Percentiles rank a stretch among this genome's conserved stretches.
These are phyloP conservation scores for Euzetes globulus DNA, from an alignment of 2,888 invertebrate species.

Conservation along the genomic window DNA sequence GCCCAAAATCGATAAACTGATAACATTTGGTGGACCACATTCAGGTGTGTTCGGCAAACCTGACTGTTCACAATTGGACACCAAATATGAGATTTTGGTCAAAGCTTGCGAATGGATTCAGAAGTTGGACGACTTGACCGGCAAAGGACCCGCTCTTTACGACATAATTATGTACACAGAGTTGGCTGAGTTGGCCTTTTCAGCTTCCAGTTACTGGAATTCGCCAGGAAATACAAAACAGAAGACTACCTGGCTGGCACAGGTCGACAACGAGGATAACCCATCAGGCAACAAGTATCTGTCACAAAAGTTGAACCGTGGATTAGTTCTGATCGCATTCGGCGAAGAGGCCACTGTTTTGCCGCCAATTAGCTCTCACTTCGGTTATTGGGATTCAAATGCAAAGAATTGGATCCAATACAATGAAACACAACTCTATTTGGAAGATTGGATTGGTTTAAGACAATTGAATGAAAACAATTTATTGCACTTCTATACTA, in stretches of 20 bases:
- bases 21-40: constrained; percentile 14
- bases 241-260: not conserved
- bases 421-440: constrained; percentile 16
- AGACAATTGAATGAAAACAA: not conserved
- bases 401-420: constrained; percentile 3
- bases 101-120: not conserved
- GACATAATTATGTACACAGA: constrained; percentile 22
- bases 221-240: not conserved
- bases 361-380: constrained; percentile 5
- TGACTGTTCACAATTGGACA: constrained; percentile 17
- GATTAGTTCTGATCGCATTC: not conserved
- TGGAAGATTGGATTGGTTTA: constrained; percentile 20
- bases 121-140: constrained; percentile 11
- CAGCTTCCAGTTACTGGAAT: constrained; percentile 14
- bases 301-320: not conserved
- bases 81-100: not conserved
- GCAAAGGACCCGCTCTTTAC: constrained; percentile 1
- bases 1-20: not conserved
- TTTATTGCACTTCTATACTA: not conserved
- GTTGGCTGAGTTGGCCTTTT: constrained; percentile 15
- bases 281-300: not conserved
- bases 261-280: constrained; percentile 1
- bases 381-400: constrained; percentile 8
- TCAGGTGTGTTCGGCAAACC: constrained; percentile 21
- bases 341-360: constrained; percentile 16